Conservation (phyloP, 1,140 invertebrate genomes). For the Aphaenogaster ashmeadi region DNA sequence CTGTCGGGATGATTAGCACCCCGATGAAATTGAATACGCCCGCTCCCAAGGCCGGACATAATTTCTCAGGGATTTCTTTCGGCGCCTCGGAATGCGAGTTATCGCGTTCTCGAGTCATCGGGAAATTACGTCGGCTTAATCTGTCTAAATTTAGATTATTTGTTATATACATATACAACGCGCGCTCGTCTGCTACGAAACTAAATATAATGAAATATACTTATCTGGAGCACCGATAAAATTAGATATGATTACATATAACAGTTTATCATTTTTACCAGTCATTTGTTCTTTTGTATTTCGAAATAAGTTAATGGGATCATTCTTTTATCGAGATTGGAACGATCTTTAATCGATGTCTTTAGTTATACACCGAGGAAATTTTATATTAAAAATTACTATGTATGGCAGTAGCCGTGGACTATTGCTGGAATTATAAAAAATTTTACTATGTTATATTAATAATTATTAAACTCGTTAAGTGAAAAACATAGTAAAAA, state of each 20-base stretch:
- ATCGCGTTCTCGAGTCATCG: background rate
- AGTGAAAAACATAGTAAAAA: too few species aligned
- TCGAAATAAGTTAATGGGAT: background rate
- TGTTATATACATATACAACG: background rate
- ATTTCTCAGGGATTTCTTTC: background rate
- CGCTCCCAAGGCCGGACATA: background rate
- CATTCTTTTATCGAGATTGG: background rate
- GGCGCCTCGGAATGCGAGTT: background rate
- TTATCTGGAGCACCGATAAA: conserved; percentile 9
- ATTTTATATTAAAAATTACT: too few species aligned
- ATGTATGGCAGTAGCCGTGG: too few species aligned
- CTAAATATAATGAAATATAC: background rate
- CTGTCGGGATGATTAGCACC: conserved; percentile 7
- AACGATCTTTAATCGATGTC: background rate
- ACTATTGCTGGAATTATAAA: too few species aligned
- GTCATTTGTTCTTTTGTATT: background rate
- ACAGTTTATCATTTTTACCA: background rate
- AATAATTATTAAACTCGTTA: too few species aligned
- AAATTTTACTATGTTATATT: too few species aligned
- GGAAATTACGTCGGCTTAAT: background rate
- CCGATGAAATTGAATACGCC: conserved; percentile 1
- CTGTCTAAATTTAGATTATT: conserved; percentile 8
- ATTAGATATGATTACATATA: background rate
- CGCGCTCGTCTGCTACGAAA: background rate
- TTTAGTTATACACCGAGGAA: background rate